Base-by-base conservation (phyloP, 2,888 invertebrate genomes). In the Erpobdella octoculata region DNA sequence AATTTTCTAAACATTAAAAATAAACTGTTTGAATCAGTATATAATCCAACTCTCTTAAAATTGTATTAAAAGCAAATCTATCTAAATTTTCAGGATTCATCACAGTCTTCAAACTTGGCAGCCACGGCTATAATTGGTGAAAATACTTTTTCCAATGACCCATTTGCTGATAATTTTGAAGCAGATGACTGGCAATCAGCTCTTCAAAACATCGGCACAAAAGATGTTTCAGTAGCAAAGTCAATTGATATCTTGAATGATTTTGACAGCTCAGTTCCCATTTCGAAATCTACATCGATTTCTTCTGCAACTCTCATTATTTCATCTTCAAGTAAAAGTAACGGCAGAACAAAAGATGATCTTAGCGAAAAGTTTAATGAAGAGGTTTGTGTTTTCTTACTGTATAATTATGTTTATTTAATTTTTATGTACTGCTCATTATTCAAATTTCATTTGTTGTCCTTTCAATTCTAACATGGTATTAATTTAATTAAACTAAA, bases 171-270 rank as follows among this genome's bases (percentile, higher is more conserved):
- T 21, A 25, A 33, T 21, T 69, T 69, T 21, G 58, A 25, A n/a
- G 48, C 33, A 58, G 69, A 69, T 33, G 53, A 69, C 69, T 69
- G 69, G 69, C 69, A 69, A 18, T n/a, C 31, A 35, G 69, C 69
- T 35, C 31, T 69, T 31, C 58, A 58, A 33, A 48, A 48, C 25
- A n/a, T 69, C 31, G 35, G 36, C 33, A 41, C 21, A 53, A 28
- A 53, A 8, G 21, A 53, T 25, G n/a, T 8, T 5, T 28, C 53
- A 53, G 18, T 53, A 25, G 53, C 21, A 9, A 28, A 53, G 28
- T 21, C 53, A 53, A 25, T 53, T 53, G 53, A 28, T 53, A 28
- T 28, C 53, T 53, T 53, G 21, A 28, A 53, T 25, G 28, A 5
- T 1, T 18, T 6, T 53, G 53, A 53, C 28, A 53, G 28, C 28